A percentile compares a stretch with the other conserved stretches of the same genome.
Evolutionary conservation across 2,888 invertebrate species (phyloP).

Genomic region (Cheilosia grossa): DNA sequence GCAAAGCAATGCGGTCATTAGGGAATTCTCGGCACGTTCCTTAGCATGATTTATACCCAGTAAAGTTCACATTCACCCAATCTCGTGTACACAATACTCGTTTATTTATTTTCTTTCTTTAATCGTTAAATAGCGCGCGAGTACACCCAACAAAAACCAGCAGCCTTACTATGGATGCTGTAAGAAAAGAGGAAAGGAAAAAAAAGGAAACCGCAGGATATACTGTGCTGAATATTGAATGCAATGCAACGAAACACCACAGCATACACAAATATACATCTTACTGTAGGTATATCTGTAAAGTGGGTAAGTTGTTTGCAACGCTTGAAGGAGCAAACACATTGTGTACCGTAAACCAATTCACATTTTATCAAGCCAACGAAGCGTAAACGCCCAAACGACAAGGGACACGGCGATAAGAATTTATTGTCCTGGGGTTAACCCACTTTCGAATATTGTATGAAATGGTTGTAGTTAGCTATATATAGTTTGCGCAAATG

Average conservation of each 20-base stretch:
- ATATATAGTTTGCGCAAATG: constrained; percentile 1
- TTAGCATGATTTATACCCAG: constrained; percentile 45
- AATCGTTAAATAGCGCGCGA: constrained; percentile 25
- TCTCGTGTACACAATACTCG: constrained; percentile 8
- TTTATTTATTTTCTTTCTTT: constrained; percentile 29
- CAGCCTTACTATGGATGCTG: constrained; percentile 11
- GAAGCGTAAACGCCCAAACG: constrained; percentile 77
- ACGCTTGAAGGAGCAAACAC: constrained; percentile 65
- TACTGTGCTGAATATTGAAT: constrained; percentile 56
- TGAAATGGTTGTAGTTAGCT: constrained; percentile 33
- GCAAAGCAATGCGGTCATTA: constrained; percentile 36
- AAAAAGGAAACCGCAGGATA: constrained; percentile 32
- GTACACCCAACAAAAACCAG: neutral
- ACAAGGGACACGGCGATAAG: constrained; percentile 78
- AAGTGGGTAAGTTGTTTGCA: constrained; percentile 57
- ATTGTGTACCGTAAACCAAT: constrained; percentile 70
- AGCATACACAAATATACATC: constrained; percentile 8
- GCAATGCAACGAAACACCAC: constrained; percentile 51
- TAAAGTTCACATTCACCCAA: constrained; percentile 46
- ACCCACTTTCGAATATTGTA: constrained; percentile 64
- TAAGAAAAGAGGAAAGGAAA: neutral
- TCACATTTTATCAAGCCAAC: constrained; percentile 77
- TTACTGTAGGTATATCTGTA: constrained; percentile 23
- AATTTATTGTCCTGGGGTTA: constrained; percentile 77
- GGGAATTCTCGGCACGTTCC: constrained; percentile 44